Evolutionary conservation across 1,140 invertebrate species (phyloP).

Genomic region (Hycleus cichorii): DNA sequence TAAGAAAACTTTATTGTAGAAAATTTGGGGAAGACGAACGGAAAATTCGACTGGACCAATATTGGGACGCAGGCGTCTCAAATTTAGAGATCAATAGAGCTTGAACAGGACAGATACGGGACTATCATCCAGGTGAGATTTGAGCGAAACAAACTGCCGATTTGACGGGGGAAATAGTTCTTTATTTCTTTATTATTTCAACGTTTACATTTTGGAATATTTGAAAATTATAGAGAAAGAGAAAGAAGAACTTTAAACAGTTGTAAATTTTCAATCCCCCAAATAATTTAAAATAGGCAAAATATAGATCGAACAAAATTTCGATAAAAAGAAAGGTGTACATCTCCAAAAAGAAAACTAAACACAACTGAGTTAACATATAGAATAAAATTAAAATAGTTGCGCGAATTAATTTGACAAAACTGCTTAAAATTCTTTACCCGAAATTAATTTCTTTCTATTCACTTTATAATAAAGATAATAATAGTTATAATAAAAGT

Average conservation of each 20-base stretch:
- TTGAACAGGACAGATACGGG: neutral
- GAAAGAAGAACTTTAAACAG: slow-evolving; percentile 28
- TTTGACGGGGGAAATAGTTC: neutral
- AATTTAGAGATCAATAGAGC: slow-evolving; percentile 27
- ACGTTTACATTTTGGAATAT: slow-evolving; percentile 4
- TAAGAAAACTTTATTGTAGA: no score
- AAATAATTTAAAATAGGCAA: slow-evolving; percentile 10
- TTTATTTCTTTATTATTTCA: slow-evolving; percentile 5
- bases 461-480: slow-evolving; percentile 10
- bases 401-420: neutral
- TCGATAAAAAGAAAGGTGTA: slow-evolving; percentile 1
- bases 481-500: slow-evolving; percentile 7
- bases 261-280: neutral
- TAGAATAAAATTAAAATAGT: slow-evolving; percentile 23
- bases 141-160: neutral
- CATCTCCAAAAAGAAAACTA: neutral
- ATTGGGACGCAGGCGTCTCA: slow-evolving; percentile 16
- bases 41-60: slow-evolving; percentile 14
- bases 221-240: slow-evolving; percentile 1
- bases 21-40: no score
- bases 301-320: slow-evolving; percentile 5
- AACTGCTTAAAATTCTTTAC: slow-evolving; percentile 31
- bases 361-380: neutral
- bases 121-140: no score
- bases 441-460: slow-evolving; percentile 10